These are phyloP conservation scores for Parazoanthus darwini DNA, from an alignment of 92 coral and sea anemone species.

Conservation along the genomic window DNA sequence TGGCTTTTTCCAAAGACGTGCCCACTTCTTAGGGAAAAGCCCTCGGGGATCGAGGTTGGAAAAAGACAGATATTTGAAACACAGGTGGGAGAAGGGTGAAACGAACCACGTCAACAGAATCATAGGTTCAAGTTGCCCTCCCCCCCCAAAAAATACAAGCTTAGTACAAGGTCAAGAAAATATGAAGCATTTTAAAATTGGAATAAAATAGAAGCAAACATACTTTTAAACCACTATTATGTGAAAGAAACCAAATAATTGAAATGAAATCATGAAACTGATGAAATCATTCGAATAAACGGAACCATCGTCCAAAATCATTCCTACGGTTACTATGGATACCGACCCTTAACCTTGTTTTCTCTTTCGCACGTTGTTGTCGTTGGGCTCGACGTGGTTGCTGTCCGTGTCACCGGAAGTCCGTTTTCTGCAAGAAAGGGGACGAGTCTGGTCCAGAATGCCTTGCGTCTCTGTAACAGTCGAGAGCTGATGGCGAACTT, in stretches of 20 bases:
- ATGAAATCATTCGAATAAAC: too few relatives aligned
- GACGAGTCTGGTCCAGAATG: not conserved
- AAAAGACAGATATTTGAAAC: too few relatives aligned
- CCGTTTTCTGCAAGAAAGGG: not conserved
- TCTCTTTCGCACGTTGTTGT: not conserved
- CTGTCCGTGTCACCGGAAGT: not conserved
- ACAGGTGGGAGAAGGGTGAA: too few relatives aligned
- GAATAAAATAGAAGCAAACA: too few relatives aligned
- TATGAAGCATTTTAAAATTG: too few relatives aligned
- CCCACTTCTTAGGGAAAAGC: not conserved
- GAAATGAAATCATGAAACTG: not conserved
- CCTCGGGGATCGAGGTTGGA: too few relatives aligned
- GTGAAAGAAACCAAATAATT: not conserved
- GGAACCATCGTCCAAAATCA: not conserved
- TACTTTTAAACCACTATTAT: too few relatives aligned
- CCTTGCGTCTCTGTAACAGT: not conserved
- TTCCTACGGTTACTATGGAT: not conserved
- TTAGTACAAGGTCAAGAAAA: too few relatives aligned
- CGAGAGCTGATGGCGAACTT: not conserved
- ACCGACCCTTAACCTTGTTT: slow-evolving; percentile 19
- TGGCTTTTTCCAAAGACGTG: not conserved
- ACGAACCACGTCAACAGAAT: too few relatives aligned
- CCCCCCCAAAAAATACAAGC: too few relatives aligned
- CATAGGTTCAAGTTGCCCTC: too few relatives aligned
- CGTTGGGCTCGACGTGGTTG: not conserved